A percentile compares a stretch with the other conserved stretches of the same genome.
Conservation (phyloP, 2,888 invertebrate species). For the Acanthosepion esculentum region DNA sequence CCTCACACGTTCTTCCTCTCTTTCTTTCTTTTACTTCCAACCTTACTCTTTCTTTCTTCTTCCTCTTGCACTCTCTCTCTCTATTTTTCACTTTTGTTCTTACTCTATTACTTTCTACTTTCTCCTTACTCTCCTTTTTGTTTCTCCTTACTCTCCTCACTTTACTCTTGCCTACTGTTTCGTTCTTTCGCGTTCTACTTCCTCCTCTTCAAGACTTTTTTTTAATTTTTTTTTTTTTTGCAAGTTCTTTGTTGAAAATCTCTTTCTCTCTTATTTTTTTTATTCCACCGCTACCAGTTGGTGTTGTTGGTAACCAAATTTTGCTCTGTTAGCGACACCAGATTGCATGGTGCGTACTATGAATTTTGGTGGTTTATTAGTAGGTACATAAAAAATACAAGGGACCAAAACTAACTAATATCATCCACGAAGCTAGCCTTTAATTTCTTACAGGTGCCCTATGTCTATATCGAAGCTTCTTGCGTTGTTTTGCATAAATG, state of each 20-base stretch:
- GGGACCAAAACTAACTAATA: background rate
- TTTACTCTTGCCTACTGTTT: background rate
- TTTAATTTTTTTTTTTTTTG: background rate
- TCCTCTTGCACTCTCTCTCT: background rate
- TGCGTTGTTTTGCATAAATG: background rate
- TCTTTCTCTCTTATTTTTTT: background rate
- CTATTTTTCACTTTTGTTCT: background rate
- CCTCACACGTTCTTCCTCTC: too few relatives aligned
- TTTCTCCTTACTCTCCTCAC: background rate
- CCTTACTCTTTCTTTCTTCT: background rate
- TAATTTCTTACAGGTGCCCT: background rate
- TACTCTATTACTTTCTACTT: background rate
- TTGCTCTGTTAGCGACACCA: background rate
- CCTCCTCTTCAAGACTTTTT: too few relatives aligned
- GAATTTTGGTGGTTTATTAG: background rate
- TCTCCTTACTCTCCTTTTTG: background rate
- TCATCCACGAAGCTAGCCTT: background rate
- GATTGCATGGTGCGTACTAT: background rate
- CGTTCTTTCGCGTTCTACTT: background rate
- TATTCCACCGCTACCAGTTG: background rate
- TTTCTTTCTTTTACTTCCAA: too few relatives aligned
- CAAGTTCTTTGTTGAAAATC: background rate
- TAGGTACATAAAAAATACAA: background rate
- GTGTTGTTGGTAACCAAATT: background rate
- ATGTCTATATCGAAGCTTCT: background rate